phyloP scores from a whole-genome alignment of 2,888 invertebrate species.

The Pterostichus niger region DNA sequence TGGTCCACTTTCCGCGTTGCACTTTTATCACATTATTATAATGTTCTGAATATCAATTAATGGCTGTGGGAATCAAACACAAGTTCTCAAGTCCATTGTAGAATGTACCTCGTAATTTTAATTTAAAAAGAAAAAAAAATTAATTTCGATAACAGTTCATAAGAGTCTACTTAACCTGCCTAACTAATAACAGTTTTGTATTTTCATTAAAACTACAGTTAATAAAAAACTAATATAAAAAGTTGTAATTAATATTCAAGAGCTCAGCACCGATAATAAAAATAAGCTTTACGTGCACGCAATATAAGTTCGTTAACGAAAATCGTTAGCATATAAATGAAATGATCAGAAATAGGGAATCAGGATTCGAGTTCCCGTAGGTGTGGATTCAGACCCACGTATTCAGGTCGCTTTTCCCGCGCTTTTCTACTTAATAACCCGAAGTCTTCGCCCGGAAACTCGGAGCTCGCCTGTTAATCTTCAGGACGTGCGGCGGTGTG shows the following conservation, averaged over 20 bases:
- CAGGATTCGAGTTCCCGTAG: background rate
- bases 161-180: too few relatives aligned
- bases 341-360: conserved; percentile 30
- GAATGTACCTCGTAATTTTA: too few relatives aligned
- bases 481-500: background rate
- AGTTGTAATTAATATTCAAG: conserved; percentile 35
- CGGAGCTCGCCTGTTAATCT: background rate
- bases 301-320: conserved; percentile 39
- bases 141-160: background rate
- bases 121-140: background rate
- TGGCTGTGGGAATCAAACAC: too few relatives aligned
- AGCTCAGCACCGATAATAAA: conserved; percentile 8
- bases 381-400: conserved; percentile 1
- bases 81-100: too few relatives aligned
- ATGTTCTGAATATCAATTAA: too few relatives aligned
- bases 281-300: conserved; percentile 45
- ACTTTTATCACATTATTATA: too few relatives aligned
- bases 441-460: background rate
- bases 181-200: too few relatives aligned
- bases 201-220: conserved; percentile 2
- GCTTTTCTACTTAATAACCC: conserved; percentile 13
- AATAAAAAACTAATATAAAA: background rate
- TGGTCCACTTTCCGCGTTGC: too few relatives aligned
- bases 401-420: conserved; percentile 5
- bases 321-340: conserved; percentile 53